Percentiles rank a stretch among this genome's conserved stretches.
Conservation (phyloP, 2,888 invertebrate genomes). For the Aphrophora alni region DNA sequence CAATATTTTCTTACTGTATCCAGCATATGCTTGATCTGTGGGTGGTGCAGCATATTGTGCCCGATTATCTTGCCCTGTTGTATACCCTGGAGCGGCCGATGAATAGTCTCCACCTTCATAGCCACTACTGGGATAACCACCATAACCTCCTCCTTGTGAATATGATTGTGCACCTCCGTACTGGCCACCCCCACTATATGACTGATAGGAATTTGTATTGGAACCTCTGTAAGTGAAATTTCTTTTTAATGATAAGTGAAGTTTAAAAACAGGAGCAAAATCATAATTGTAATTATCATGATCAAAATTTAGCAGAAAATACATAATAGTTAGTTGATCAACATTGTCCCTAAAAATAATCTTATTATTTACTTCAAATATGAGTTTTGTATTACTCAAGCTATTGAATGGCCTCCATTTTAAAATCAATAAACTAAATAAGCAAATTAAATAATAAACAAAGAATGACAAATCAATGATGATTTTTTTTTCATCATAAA, state of each 20-base stretch:
- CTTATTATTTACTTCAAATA: too few relatives aligned
- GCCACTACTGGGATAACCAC: slow-evolving; percentile 37
- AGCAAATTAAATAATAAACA: too few relatives aligned
- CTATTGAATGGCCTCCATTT: too few relatives aligned
- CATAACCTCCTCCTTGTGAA: slow-evolving; percentile 46
- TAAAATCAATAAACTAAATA: too few relatives aligned
- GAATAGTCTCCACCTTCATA: slow-evolving; percentile 21
- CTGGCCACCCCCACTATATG: slow-evolving; percentile 16
- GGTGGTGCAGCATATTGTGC: slow-evolving; percentile 2
- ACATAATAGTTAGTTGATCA: too few relatives aligned
- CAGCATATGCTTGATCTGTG: slow-evolving; percentile 29
- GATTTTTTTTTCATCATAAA: too few relatives aligned
- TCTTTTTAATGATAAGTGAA: background rate
- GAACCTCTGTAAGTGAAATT: background rate
- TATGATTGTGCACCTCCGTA: slow-evolving; percentile 28
- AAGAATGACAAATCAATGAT: too few relatives aligned
- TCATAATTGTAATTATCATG: background rate
- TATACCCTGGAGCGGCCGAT: slow-evolving; percentile 9
- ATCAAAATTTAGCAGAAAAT: too few relatives aligned
- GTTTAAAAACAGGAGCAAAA: background rate
- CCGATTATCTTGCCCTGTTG: background rate
- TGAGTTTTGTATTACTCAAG: too few relatives aligned
- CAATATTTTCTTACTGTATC: slow-evolving; percentile 36
- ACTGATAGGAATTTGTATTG: slow-evolving; percentile 22
- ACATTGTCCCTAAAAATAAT: too few relatives aligned